phyloP scores from a whole-genome alignment of 1,140 invertebrate genomes.

The Psix sp. region DNA sequence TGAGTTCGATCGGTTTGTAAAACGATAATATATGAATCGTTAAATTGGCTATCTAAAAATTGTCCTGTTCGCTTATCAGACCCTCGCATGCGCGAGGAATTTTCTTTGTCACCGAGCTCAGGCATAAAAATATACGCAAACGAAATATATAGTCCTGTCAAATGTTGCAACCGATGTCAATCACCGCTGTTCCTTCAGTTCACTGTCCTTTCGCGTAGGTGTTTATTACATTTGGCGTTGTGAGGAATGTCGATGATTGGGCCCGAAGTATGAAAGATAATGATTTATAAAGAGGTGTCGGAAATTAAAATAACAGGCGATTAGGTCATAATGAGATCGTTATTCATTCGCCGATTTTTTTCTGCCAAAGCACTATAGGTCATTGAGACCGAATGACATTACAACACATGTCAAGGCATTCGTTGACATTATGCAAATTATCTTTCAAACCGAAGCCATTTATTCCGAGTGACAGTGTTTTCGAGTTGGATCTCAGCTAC shows the following conservation, averaged over 20 bases:
- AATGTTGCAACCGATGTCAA: slow-evolving; percentile 54
- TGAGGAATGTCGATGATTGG: slow-evolving; percentile 46
- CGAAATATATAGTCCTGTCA: slow-evolving; percentile 51
- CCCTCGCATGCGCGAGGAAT: slow-evolving; percentile 31
- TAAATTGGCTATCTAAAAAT: slow-evolving; percentile 41
- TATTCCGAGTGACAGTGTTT: too few relatives aligned
- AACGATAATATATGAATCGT: slow-evolving; percentile 42
- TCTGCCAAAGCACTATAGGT: slow-evolving; percentile 12
- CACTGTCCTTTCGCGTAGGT: slow-evolving; percentile 44
- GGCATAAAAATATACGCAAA: slow-evolving; percentile 19
- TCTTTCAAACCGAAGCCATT: too few relatives aligned
- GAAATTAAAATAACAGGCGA: slow-evolving; percentile 46
- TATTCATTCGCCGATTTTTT: slow-evolving; percentile 12
- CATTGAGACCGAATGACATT: too few relatives aligned
- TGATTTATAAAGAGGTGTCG: slow-evolving; percentile 47
- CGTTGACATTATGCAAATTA: too few relatives aligned
- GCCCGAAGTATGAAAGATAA: slow-evolving; percentile 23
- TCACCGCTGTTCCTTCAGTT: slow-evolving; percentile 38
- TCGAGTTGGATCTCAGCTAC: too few relatives aligned
- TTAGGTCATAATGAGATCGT: slow-evolving; percentile 22
- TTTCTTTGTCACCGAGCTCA: slow-evolving; percentile 32
- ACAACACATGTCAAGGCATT: too few relatives aligned
- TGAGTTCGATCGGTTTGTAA: slow-evolving; percentile 23
- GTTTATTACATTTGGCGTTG: slow-evolving; percentile 57
- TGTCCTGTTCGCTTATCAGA: slow-evolving; percentile 24